phyloP scores from a whole-genome alignment of 1,140 invertebrate genomes.

The Listronotus oregonensis region DNA sequence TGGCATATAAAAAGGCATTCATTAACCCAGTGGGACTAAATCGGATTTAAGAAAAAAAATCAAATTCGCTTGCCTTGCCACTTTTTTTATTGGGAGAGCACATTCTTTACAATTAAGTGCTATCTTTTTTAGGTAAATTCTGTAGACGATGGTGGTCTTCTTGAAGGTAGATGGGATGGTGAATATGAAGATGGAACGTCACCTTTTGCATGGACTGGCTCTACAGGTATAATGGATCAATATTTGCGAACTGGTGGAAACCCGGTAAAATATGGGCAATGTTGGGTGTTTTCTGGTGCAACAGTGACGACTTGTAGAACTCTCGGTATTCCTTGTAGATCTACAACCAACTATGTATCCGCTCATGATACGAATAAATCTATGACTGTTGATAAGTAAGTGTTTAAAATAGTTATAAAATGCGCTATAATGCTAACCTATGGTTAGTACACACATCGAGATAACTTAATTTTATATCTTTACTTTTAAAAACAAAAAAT shows the following conservation, averaged over 20 bases:
- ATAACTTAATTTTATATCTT: neutral
- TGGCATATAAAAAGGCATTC: too few species aligned
- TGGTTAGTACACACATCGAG: neutral
- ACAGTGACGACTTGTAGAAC: constrained; percentile 69
- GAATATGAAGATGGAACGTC: constrained; percentile 72
- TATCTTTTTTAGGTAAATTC: constrained; percentile 60
- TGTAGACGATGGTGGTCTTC: constrained; percentile 69
- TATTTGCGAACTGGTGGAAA: constrained; percentile 65
- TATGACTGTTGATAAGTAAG: constrained; percentile 69
- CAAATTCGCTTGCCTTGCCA: too few species aligned
- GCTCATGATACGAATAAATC: constrained; percentile 77
- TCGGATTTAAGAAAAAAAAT: too few species aligned
- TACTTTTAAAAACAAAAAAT: neutral
- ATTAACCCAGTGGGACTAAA: too few species aligned
- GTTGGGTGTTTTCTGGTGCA: constrained; percentile 80
- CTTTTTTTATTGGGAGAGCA: too few species aligned
- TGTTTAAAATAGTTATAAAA: constrained; percentile 2
- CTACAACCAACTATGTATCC: constrained; percentile 77
- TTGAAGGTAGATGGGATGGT: constrained; percentile 75
- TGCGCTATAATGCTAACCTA: too few species aligned
- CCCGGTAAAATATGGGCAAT: constrained; percentile 80
- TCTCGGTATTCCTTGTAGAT: constrained; percentile 70
- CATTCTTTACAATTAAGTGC: too few species aligned
- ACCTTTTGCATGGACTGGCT: constrained; percentile 72
- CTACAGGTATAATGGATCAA: constrained; percentile 70